Percentiles rank a stretch among this genome's conserved stretches.
phyloP scores from a whole-genome alignment of 2,113 vertebrate species.

The Acinonyx jubatus region DNA sequence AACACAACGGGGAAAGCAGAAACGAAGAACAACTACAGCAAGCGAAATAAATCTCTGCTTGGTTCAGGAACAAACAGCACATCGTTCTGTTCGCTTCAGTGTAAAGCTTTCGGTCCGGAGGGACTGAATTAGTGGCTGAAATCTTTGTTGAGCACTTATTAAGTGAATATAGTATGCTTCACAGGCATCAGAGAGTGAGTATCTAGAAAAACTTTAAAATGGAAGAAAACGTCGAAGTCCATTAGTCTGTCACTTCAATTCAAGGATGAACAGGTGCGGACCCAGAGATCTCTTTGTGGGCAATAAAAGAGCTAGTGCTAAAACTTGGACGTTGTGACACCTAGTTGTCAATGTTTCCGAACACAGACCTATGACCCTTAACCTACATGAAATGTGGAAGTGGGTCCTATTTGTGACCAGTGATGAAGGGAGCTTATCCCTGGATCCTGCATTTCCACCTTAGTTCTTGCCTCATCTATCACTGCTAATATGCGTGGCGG shows the following conservation, averaged over 20 bases:
- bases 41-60: conserved; percentile 56
- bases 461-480: background rate
- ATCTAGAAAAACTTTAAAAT: background rate
- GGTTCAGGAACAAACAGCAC: conserved; percentile 14
- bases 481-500: background rate
- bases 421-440: background rate
- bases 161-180: background rate
- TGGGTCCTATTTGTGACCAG: background rate
- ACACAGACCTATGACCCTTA: background rate
- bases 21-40: conserved; percentile 9
- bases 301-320: background rate
- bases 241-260: background rate
- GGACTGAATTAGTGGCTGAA: background rate
- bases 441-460: background rate
- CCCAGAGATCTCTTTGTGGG: background rate
- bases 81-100: background rate
- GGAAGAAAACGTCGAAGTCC: background rate
- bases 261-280: background rate
- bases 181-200: background rate
- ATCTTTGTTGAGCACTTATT: background rate
- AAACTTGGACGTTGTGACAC: background rate
- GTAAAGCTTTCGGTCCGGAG: conserved; percentile 11
- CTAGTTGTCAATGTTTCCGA: background rate
- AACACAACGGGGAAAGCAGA: conserved; percentile 36
- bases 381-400: background rate